Conservation (phyloP, 2,888 invertebrate species). For the Sesia apiformis region DNA sequence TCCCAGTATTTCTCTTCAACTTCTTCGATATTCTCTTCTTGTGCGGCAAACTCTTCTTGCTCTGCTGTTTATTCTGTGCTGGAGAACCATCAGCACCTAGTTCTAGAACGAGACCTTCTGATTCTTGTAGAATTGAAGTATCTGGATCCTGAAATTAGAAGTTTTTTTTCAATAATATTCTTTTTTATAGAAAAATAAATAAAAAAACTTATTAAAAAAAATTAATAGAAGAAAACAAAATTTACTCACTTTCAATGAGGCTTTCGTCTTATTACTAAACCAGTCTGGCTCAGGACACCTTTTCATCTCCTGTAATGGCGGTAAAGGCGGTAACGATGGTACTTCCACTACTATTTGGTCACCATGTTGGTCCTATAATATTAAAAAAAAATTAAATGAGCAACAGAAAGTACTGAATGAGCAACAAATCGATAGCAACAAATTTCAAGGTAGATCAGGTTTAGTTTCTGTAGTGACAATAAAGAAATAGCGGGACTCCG, state of each 20-base stretch:
- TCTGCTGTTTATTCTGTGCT: constrained; percentile 39
- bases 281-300: constrained; percentile 43
- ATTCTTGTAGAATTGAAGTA: constrained; percentile 28
- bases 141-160: constrained; percentile 22
- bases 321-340: constrained; percentile 38
- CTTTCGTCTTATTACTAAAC: constrained; percentile 45
- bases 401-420: not conserved
- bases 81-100: constrained; percentile 30
- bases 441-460: no score
- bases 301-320: constrained; percentile 54
- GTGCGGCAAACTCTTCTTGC: constrained; percentile 84
- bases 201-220: not conserved
- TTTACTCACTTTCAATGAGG: constrained; percentile 24
- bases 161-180: not conserved
- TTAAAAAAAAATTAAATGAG: not conserved
- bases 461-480: no score
- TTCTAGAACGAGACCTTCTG: constrained; percentile 37
- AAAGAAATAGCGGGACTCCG: no score
- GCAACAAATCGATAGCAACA: no score
- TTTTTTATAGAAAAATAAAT: not conserved
- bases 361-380: constrained; percentile 33
- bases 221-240: not conserved
- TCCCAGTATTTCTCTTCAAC: constrained; percentile 57
- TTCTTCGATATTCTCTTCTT: constrained; percentile 90
- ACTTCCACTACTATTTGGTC: constrained; percentile 43